Conservation (phyloP, 2,113 vertebrate genomes). For the Catharus fuscescens region DNA sequence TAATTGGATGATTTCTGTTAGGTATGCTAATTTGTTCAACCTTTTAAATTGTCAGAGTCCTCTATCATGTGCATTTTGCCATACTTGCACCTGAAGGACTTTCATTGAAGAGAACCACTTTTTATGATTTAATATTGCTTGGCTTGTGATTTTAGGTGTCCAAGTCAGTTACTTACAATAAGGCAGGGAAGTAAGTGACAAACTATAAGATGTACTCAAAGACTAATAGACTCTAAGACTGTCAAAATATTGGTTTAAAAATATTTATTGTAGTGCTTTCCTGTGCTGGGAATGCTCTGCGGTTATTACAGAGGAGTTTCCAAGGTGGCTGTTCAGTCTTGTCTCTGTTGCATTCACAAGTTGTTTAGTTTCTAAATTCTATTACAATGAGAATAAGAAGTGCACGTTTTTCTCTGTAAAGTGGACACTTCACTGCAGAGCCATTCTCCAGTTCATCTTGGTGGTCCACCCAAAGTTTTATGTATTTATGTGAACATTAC, state of each 20-base stretch:
- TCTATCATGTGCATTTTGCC: neutral
- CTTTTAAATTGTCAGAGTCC: neutral
- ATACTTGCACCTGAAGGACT: neutral
- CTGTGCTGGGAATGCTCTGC: slow-evolving; percentile 65
- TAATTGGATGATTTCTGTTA: neutral
- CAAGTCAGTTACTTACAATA: neutral
- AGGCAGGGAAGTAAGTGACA: neutral
- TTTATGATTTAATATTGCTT: neutral
- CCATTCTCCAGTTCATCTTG: slow-evolving; percentile 30
- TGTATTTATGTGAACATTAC: slow-evolving; percentile 79
- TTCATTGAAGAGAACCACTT: neutral
- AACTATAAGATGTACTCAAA: neutral
- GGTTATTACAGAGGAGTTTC: slow-evolving; percentile 71
- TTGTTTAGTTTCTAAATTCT: slow-evolving; percentile 72
- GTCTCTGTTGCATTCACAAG: slow-evolving; percentile 71
- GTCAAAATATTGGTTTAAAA: neutral
- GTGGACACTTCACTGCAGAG: slow-evolving; percentile 72
- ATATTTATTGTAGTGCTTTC: slow-evolving; percentile 70
- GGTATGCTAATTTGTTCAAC: neutral
- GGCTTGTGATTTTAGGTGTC: neutral
- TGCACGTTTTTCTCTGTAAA: slow-evolving; percentile 73
- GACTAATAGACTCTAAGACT: neutral
- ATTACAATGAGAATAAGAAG: slow-evolving; percentile 61
- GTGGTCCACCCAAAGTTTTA: slow-evolving; percentile 75
- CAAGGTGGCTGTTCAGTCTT: slow-evolving; percentile 73